Evolutionary conservation across 2,113 vertebrate species (phyloP).

Genomic region (Bufo bufo): DNA sequence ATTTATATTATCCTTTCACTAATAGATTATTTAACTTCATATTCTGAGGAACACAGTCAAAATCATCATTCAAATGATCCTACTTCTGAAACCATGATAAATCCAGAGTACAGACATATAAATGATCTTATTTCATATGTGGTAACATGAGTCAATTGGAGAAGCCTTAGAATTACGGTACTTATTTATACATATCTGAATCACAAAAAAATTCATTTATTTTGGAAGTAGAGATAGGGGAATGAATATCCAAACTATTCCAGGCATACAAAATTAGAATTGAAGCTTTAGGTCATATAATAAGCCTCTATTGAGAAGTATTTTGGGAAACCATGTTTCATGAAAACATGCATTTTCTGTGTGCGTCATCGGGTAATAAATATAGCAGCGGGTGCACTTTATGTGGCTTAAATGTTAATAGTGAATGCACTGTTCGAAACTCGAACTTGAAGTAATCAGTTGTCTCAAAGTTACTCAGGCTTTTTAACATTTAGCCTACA

Average conservation of each 20-base stretch:
- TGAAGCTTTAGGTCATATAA: slow-evolving; percentile 15
- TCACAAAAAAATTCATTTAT: slow-evolving; percentile 27
- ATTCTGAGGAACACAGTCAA: background rate
- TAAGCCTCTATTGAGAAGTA: slow-evolving; percentile 45
- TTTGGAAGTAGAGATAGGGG: slow-evolving; percentile 4
- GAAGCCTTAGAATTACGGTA: background rate
- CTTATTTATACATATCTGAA: slow-evolving; percentile 21
- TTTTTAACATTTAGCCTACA: slow-evolving; percentile 6
- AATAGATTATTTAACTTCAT: background rate
- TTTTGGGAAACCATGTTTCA: slow-evolving; percentile 42
- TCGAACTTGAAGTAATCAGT: background rate
- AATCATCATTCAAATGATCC: background rate
- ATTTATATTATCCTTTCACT: background rate
- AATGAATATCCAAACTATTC: slow-evolving; percentile 34
- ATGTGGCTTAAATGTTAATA: slow-evolving; percentile 40
- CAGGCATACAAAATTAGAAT: slow-evolving; percentile 7
- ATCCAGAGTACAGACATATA: background rate
- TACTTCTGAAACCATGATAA: background rate
- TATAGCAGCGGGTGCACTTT: slow-evolving; percentile 42
- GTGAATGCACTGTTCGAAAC: slow-evolving; percentile 40
- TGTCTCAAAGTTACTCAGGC: slow-evolving; percentile 37
- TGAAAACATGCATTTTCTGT: slow-evolving; percentile 49
- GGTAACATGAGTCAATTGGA: slow-evolving; percentile 9
- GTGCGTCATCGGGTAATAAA: slow-evolving; percentile 44
- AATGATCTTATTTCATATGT: slow-evolving; percentile 19